Percentiles rank a stretch among this genome's conserved stretches.
Evolutionary conservation across 2,113 vertebrate species (phyloP).

Genomic region (Hydropotes inermis): DNA sequence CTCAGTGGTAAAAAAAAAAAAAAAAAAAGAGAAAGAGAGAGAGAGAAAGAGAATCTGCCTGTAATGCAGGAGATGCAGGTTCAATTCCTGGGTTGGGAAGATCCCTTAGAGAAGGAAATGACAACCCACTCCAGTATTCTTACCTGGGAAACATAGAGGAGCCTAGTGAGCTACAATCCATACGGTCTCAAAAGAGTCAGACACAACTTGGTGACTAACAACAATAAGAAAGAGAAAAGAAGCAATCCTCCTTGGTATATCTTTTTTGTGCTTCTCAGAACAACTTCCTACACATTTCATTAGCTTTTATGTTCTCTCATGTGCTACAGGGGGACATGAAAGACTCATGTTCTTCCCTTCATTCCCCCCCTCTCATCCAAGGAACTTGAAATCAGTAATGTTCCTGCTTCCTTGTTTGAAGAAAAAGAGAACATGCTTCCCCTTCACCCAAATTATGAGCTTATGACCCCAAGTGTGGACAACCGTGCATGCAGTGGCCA

Average conservation of each 20-base stretch:
- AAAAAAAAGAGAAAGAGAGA: neutral
- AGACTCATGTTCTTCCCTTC: neutral
- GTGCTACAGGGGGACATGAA: neutral
- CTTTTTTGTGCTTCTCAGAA: neutral
- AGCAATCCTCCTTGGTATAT: neutral
- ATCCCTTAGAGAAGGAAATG: neutral
- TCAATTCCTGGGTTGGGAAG: neutral
- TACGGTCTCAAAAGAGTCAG: neutral
- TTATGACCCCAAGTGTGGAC: neutral
- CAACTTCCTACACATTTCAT: neutral
- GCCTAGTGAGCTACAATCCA: neutral
- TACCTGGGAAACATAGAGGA: neutral
- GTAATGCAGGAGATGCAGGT: neutral
- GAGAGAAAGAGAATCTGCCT: neutral
- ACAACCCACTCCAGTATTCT: neutral
- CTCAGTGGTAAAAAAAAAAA: neutral
- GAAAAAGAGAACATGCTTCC: neutral
- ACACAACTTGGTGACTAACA: neutral
- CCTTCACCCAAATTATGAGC: neutral
- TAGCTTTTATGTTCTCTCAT: neutral
- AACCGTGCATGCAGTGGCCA: neutral
- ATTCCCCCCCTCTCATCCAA: neutral
- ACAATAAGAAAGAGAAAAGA: neutral
- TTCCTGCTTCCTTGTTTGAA: neutral
- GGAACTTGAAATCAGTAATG: neutral